Conservation (phyloP, 2,113 vertebrate species). For the Python bivittatus region DNA sequence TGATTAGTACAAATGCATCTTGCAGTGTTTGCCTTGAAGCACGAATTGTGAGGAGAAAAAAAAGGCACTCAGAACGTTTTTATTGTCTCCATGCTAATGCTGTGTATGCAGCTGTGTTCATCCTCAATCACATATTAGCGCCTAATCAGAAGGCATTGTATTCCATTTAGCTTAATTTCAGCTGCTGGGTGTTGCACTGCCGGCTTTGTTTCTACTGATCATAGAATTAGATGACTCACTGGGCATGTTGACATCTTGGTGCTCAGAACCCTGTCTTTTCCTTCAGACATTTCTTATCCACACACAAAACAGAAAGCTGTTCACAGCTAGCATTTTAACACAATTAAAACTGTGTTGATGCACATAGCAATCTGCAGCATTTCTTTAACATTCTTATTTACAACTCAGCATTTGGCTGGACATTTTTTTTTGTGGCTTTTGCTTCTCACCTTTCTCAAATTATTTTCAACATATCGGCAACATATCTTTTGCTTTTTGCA, state of each 20-base stretch:
- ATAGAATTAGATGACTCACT: conserved; percentile 63
- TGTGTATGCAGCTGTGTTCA: conserved; percentile 52
- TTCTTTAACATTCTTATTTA: conserved; percentile 34
- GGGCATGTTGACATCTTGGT: conserved; percentile 55
- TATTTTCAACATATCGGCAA: too few species aligned
- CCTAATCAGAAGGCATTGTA: conserved; percentile 62
- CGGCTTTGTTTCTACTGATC: conserved; percentile 64
- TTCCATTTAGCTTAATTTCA: conserved; percentile 67
- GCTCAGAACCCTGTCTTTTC: conserved; percentile 55
- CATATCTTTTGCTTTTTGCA: too few species aligned
- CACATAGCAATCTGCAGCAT: conserved; percentile 57
- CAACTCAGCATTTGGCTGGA: neutral
- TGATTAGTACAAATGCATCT: conserved; percentile 53
- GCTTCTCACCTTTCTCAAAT: too few species aligned
- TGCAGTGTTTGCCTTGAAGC: conserved; percentile 39
- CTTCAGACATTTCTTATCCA: conserved; percentile 59
- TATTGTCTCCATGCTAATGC: conserved; percentile 51
- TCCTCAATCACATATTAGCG: conserved; percentile 32
- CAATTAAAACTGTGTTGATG: conserved; percentile 61
- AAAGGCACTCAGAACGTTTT: conserved; percentile 42
- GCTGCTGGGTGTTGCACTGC: conserved; percentile 53
- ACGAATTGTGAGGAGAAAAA: conserved; percentile 2
- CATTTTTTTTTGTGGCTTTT: too few species aligned
- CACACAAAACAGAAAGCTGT: conserved; percentile 57
- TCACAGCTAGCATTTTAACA: conserved; percentile 61